Conservation (phyloP, 2,888 invertebrate species). For the Smittia aterrima region DNA sequence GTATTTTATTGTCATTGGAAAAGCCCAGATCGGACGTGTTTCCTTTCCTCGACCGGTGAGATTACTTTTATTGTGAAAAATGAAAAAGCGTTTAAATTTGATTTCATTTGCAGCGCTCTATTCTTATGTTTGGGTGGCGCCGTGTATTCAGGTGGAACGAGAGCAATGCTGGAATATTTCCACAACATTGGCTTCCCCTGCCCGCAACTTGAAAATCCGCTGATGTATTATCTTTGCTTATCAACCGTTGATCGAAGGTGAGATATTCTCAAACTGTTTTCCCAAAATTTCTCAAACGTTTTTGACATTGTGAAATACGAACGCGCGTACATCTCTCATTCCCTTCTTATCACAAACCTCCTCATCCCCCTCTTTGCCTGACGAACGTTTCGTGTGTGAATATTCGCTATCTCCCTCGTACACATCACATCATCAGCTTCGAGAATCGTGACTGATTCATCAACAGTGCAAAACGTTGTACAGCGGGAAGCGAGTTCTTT, state of each 20-base stretch:
- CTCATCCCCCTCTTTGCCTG: background rate
- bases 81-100: background rate
- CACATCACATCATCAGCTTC: conserved; percentile 1
- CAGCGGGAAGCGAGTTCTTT: conserved; percentile 13
- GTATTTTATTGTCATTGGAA: conserved; percentile 88
- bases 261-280: background rate
- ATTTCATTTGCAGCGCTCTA: conserved; percentile 61
- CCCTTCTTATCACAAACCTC: background rate
- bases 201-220: conserved; percentile 92
- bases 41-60: conserved; percentile 76
- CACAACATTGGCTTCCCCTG: conserved; percentile 94
- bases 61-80: background rate
- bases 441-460: conserved; percentile 41
- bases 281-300: background rate
- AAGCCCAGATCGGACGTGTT: conserved; percentile 93
- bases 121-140: conserved; percentile 89
- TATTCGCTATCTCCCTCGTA: conserved; percentile 13
- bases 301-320: background rate
- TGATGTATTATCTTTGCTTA: conserved; percentile 87
- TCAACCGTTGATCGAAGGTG: conserved; percentile 61
- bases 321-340: background rate
- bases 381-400: conserved; percentile 25
- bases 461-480: conserved; percentile 19
- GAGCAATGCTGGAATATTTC: conserved; percentile 92
- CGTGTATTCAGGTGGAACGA: conserved; percentile 87